Percentiles rank a stretch among this genome's conserved stretches.
Conservation (phyloP, 2,888 invertebrate species). For the Tholera decimalis region DNA sequence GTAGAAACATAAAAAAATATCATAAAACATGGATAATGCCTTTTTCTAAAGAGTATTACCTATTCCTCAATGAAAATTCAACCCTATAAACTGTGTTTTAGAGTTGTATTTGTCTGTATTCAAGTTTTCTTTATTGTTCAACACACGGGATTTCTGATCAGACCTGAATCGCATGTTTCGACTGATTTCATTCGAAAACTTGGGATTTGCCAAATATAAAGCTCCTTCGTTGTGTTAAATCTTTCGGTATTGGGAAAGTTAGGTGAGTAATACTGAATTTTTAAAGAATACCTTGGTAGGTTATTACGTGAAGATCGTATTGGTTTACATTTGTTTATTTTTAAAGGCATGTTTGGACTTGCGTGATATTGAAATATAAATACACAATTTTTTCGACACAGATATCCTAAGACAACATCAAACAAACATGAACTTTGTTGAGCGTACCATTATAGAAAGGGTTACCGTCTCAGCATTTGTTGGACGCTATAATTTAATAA, state of each 20-base stretch:
- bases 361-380: too few species aligned
- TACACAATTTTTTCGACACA: too few species aligned
- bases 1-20: constrained; percentile 15
- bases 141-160: constrained; percentile 25
- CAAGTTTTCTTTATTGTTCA: not conserved
- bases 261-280: constrained; percentile 3
- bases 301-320: not conserved
- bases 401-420: too few species aligned
- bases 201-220: constrained; percentile 14
- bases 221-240: constrained; percentile 3
- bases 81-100: not conserved
- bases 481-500: too few species aligned
- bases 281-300: not conserved
- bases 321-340: not conserved
- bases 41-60: not conserved
- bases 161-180: constrained; percentile 9
- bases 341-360: not conserved
- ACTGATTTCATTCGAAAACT: constrained; percentile 13
- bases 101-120: not conserved
- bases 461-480: too few species aligned
- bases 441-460: too few species aligned
- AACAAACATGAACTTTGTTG: too few species aligned
- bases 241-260: constrained; percentile 28
- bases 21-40: constrained; percentile 3
- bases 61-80: not conserved